Base-by-base conservation (phyloP, 2,888 invertebrate genomes). In the Chorisops tibialis region DNA sequence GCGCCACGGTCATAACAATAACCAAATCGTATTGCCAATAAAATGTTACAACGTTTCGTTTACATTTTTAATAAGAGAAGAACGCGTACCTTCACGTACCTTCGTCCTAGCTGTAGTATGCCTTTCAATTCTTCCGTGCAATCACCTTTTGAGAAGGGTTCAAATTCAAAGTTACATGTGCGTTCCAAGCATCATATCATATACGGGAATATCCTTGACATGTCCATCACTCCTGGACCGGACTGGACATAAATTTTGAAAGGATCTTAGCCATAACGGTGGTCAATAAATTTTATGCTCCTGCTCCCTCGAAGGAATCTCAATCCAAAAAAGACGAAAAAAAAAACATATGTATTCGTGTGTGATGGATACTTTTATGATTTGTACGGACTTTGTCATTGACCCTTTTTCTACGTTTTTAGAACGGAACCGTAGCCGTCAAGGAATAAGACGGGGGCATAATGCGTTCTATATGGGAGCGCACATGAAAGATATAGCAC, bases 1-100 rank as follows among this genome's bases (percentile, higher is more conserved):
- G 54, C 49, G 49, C 41, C 48, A 56, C 39, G 61, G 63, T 54
- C 59, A 63, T 63, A 63, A 63, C 61, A 63, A 63, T 63, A 63
- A 63, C 59, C 19, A 35, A 54, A 62, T 52, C 37, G 49, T 61
- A 45, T 50, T 60, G 61, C 61, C 50, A 61, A 56, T 62, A 62
- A 62, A 58, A 49, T 24, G 59, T 18, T 52, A 58, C 51, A 61
- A 61, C 35, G 61, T 64, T 49, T 37, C 39, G 14, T 50, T 50
- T 49, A 37, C 48, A 61, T 61, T 58, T 61, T 61, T 45, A 64
- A 58, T 58, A 61, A 50, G 47, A 50, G n/a, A 48, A 41, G 39
- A 56, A 56, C 30, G n/a, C n/a, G 56, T 56, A 30, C 24, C 19
- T 19, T 21, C 22, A 21, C 12, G 18, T 30, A 54, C 16, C 5